Evolutionary conservation across 53 echinoderm and acorn worm genomes (phyloP).

Genomic region (Astropecten irregularis): DNA sequence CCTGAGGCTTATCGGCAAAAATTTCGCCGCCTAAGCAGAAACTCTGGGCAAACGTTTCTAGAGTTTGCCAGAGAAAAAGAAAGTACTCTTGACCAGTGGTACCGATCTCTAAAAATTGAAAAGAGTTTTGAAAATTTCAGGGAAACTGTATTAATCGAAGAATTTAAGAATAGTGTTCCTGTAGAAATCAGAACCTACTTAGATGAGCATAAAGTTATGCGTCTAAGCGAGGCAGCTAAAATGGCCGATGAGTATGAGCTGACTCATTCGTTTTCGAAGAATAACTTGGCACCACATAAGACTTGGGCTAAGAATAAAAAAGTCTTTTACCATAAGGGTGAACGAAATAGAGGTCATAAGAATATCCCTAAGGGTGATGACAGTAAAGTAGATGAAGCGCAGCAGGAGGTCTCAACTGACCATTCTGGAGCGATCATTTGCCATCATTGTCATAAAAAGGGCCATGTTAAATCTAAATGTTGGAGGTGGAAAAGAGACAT

Average conservation of each 20-base stretch:
- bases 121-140: constrained; percentile 7
- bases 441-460: neutral
- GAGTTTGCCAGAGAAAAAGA: constrained; percentile 56
- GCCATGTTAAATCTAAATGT: neutral
- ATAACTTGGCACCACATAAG: too few relatives aligned
- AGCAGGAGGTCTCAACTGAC: too few relatives aligned
- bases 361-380: too few relatives aligned
- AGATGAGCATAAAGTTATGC: constrained; percentile 8
- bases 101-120: constrained; percentile 42
- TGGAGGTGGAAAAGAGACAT: neutral
- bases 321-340: too few relatives aligned
- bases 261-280: too few relatives aligned
- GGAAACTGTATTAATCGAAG: constrained; percentile 43
- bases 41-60: constrained; percentile 35
- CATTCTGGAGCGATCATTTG: neutral
- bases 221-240: too few relatives aligned
- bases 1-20: too few relatives aligned
- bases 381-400: too few relatives aligned
- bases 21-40: too few relatives aligned
- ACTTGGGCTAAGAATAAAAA: too few relatives aligned
- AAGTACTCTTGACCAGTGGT: constrained; percentile 46
- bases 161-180: constrained; percentile 53
- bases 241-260: too few relatives aligned
- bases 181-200: constrained; percentile 42
- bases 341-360: too few relatives aligned